Conservation (phyloP, 2,113 vertebrate species). For the Stomatorhinus ivindoensis region DNA sequence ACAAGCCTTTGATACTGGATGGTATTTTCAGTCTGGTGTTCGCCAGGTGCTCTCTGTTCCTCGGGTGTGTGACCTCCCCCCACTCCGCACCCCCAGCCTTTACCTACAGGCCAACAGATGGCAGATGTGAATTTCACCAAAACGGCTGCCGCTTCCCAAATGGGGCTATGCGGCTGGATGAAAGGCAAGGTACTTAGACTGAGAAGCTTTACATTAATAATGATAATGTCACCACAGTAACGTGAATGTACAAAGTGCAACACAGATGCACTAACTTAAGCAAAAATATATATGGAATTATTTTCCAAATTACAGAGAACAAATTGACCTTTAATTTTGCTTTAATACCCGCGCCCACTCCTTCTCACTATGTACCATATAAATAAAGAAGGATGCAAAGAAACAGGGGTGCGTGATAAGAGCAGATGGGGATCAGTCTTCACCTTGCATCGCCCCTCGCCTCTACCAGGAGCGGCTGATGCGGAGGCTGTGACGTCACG, state of each 20-base stretch:
- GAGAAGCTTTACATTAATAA: not conserved
- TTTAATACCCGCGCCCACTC: not conserved
- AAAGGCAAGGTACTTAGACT: not conserved
- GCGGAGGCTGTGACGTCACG: slow-evolving; percentile 67
- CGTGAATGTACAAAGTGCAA: not conserved
- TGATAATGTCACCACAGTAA: not conserved
- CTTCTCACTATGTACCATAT: not conserved
- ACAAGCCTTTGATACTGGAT: not conserved
- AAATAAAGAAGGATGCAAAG: not conserved
- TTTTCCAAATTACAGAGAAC: not conserved
- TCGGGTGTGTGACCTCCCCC: not conserved
- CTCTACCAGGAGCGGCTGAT: slow-evolving; percentile 45
- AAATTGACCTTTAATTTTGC: not conserved
- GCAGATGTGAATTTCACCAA: not conserved
- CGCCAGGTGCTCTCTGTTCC: not conserved
- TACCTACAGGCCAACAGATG: not conserved
- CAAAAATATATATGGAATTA: not conserved
- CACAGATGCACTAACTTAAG: not conserved
- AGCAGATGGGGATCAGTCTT: not conserved
- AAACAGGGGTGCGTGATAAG: not conserved
- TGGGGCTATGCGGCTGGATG: not conserved
- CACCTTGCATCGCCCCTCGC: slow-evolving; percentile 8
- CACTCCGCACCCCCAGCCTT: too few species aligned
- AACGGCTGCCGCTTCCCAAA: not conserved
- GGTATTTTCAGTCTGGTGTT: not conserved